phyloP scores from a whole-genome alignment of 2,888 invertebrate genomes.

The Esperia sulphurella region DNA sequence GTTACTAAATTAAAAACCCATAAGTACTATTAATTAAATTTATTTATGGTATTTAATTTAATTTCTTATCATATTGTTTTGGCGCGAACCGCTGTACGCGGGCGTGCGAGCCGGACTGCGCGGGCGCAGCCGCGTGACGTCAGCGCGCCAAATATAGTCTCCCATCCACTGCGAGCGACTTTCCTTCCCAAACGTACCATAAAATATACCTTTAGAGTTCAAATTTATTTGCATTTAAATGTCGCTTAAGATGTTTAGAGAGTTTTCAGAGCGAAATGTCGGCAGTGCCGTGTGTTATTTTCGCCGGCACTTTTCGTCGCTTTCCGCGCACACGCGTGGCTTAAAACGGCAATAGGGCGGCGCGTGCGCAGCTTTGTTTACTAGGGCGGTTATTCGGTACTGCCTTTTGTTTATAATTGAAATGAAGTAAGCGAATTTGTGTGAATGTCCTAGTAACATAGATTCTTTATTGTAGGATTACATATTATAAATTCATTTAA shows the following conservation, averaged over 20 bases:
- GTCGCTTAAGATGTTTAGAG: conserved; percentile 28
- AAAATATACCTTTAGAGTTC: conserved; percentile 20
- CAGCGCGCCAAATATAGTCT: conserved; percentile 65
- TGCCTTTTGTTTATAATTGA: not conserved
- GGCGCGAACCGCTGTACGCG: conserved; percentile 32
- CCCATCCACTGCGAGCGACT: conserved; percentile 28
- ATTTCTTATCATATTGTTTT: conserved; percentile 4
- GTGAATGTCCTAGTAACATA: too few relatives aligned
- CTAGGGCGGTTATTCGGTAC: conserved; percentile 19
- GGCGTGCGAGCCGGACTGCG: conserved; percentile 64
- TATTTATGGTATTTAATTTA: not conserved
- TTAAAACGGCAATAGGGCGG: conserved; percentile 69
- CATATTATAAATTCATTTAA: too few relatives aligned
- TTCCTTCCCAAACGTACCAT: conserved; percentile 18
- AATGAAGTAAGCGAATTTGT: too few relatives aligned
- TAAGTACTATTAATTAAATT: too few relatives aligned
- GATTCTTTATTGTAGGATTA: too few relatives aligned
- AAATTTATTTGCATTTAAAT: conserved; percentile 20
- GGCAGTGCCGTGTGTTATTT: conserved; percentile 66
- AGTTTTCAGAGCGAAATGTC: conserved; percentile 44
- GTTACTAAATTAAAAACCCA: too few relatives aligned
- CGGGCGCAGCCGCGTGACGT: conserved; percentile 53
- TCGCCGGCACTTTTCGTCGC: conserved; percentile 68
- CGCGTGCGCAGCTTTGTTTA: conserved; percentile 53
- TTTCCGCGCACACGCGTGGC: conserved; percentile 57